Evolutionary conservation across 2,797 vertebrate genomes (phyloP).

Genomic region (Gastrophryne carolinensis): DNA sequence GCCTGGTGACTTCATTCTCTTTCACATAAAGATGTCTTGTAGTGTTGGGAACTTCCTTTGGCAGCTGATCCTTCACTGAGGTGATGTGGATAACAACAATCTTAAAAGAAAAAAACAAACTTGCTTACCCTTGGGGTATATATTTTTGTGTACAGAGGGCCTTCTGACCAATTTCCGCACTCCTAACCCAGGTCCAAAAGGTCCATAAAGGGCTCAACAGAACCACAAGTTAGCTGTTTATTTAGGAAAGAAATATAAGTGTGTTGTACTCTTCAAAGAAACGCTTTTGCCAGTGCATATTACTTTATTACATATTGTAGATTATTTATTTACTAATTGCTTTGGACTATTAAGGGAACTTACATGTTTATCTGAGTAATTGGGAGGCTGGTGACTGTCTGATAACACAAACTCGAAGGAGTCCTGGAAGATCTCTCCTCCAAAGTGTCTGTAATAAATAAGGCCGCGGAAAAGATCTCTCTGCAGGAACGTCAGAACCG

Average conservation of each 20-base stretch:
- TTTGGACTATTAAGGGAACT: slow-evolving; percentile 27
- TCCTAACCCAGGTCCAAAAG: too few species aligned
- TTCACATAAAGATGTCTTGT: slow-evolving; percentile 67
- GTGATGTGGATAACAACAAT: slow-evolving; percentile 69
- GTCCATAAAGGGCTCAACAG: too few species aligned
- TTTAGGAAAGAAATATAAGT: too few species aligned
- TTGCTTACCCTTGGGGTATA: too few species aligned
- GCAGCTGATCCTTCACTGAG: slow-evolving; percentile 74
- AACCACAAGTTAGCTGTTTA: too few species aligned
- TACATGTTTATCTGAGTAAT: slow-evolving; percentile 70
- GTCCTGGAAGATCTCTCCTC: slow-evolving; percentile 73
- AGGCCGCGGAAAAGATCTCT: slow-evolving; percentile 69
- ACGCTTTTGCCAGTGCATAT: too few species aligned
- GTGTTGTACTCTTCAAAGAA: too few species aligned
- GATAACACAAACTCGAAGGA: slow-evolving; percentile 69
- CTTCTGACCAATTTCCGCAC: too few species aligned
- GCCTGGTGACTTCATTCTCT: slow-evolving; percentile 72
- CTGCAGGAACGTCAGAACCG: slow-evolving; percentile 69
- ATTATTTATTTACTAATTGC: too few species aligned
- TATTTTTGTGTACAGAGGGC: neutral
- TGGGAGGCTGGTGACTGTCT: slow-evolving; percentile 69
- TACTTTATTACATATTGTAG: too few species aligned
- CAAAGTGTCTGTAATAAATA: slow-evolving; percentile 72
- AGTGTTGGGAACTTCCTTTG: slow-evolving; percentile 64
- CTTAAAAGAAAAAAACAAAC: slow-evolving; percentile 52